A percentile compares a stretch with the other conserved stretches of the same genome.
Conservation (phyloP, 2,113 vertebrate genomes). For the Urocolius indicus region DNA sequence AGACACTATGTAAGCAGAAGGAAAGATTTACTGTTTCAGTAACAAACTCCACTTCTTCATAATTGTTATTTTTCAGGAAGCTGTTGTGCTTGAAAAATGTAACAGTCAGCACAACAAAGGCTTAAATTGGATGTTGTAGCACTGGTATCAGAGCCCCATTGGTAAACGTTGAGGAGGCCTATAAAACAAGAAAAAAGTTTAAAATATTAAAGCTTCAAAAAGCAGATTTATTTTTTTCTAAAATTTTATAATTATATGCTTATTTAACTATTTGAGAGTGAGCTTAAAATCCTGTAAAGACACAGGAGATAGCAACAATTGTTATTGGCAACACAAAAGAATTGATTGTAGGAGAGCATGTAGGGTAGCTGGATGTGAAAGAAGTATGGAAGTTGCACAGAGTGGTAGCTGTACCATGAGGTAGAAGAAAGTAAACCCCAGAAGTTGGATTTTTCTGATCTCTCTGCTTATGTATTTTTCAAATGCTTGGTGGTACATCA, state of each 20-base stretch:
- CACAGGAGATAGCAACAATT: neutral
- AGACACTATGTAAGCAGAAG: neutral
- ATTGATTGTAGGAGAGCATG: neutral
- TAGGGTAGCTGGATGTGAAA: neutral
- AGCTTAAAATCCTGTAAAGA: neutral
- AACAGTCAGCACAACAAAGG: conserved; percentile 41
- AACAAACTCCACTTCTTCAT: neutral
- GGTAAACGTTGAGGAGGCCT: conserved; percentile 1
- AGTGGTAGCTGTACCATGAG: neutral
- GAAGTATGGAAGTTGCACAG: neutral
- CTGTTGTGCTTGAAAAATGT: conserved; percentile 56
- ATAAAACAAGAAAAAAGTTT: neutral
- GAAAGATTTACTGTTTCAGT: neutral
- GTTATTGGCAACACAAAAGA: neutral
- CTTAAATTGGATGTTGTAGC: conserved; percentile 52
- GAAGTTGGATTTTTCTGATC: neutral
- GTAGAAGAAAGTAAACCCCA: neutral
- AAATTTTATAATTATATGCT: neutral
- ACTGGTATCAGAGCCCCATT: neutral
- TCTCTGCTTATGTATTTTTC: neutral
- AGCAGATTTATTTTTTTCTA: neutral
- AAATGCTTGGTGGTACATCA: neutral
- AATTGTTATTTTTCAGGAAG: conserved; percentile 35
- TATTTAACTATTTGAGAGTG: neutral
- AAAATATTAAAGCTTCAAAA: neutral